A percentile compares a stretch with the other conserved stretches of the same genome.
phyloP scores from a whole-genome alignment of 2,113 vertebrate species.

The Lagenorhynchus albirostris region DNA sequence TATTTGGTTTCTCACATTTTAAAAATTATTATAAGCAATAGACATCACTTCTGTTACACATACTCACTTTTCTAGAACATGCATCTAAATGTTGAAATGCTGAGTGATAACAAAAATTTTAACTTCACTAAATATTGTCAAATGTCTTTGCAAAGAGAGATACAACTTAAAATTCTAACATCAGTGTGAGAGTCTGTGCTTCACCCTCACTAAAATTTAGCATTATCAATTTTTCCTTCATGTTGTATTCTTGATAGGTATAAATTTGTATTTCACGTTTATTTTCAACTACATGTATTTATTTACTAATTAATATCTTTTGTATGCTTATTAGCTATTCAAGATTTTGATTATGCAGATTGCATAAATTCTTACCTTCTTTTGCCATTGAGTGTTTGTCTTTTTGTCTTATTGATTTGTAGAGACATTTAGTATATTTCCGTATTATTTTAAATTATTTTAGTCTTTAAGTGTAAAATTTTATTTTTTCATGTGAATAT shows the following conservation, averaged over 20 bases:
- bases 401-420: not conserved
- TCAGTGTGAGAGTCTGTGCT: not conserved
- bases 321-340: not conserved
- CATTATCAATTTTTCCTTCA: not conserved
- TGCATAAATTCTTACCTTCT: not conserved
- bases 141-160: not conserved
- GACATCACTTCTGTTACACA: not conserved
- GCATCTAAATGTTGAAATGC: not conserved
- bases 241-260: not conserved
- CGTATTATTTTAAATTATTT: not conserved
- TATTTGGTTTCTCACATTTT: not conserved
- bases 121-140: not conserved
- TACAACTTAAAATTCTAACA: not conserved
- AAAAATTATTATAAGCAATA: not conserved
- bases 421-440: not conserved
- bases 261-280: not conserved
- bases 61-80: not conserved
- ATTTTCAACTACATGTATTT: not conserved
- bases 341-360: not conserved
- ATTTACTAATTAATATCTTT: no score
- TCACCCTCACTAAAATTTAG: not conserved
- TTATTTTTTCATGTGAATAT: not conserved
- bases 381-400: not conserved
- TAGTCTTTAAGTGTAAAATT: not conserved
- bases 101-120: not conserved